phyloP scores from a whole-genome alignment of 2,888 invertebrate species.

The Clitarchus hookeri region DNA sequence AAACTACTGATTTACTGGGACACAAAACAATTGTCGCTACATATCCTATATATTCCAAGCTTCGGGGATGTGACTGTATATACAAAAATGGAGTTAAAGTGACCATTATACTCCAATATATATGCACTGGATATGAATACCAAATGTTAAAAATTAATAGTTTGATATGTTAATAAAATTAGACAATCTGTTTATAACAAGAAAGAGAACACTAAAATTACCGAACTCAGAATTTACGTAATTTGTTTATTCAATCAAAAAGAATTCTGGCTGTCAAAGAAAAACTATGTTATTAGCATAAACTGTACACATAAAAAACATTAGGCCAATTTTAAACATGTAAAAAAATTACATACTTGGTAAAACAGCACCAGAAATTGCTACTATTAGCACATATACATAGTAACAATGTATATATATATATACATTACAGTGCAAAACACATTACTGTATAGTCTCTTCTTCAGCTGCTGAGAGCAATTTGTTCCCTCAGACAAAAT shows the following conservation, averaged over 20 bases:
- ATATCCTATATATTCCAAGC: too few species aligned
- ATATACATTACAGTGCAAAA: not conserved
- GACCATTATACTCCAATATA: too few species aligned
- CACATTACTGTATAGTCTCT: not conserved
- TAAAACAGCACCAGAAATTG: constrained; percentile 6
- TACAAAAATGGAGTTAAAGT: too few species aligned
- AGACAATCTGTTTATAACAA: too few species aligned
- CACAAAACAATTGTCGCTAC: too few species aligned
- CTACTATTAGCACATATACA: not conserved
- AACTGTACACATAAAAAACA: constrained; percentile 6
- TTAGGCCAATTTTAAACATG: constrained; percentile 14
- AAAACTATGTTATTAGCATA: constrained; percentile 8
- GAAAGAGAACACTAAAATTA: too few species aligned
- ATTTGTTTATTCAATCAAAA: not conserved
- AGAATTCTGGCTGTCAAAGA: not conserved
- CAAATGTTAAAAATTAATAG: too few species aligned
- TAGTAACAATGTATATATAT: constrained; percentile 1
- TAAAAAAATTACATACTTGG: constrained; percentile 10
- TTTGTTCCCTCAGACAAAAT: not conserved
- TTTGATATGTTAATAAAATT: too few species aligned
- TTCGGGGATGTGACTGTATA: too few species aligned
- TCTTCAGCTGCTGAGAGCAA: not conserved
- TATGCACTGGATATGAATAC: too few species aligned
- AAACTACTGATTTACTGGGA: too few species aligned
- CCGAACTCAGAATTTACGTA: not conserved